Percentiles rank a stretch among this genome's conserved stretches.
Conservation (phyloP, 1,140 invertebrate species). For the Philopotamus ludificatus region DNA sequence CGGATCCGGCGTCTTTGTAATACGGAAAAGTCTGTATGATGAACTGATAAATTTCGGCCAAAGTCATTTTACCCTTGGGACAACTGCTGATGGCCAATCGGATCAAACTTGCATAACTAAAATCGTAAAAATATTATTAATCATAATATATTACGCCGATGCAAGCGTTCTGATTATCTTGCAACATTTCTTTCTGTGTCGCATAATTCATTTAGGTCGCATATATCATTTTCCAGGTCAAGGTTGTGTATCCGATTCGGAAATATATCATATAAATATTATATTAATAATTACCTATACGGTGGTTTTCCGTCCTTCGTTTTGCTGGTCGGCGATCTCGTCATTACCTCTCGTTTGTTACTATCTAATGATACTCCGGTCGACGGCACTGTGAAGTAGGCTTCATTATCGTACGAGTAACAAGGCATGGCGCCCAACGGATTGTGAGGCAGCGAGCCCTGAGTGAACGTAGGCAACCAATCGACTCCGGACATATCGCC, state of each 20-base stretch:
- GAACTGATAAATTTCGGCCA: slow-evolving; percentile 75
- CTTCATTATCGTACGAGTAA: slow-evolving; percentile 11
- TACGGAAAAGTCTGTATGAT: slow-evolving; percentile 74
- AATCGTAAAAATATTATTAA: slow-evolving; percentile 27
- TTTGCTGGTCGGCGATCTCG: slow-evolving; percentile 5
- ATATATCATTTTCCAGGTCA: background rate
- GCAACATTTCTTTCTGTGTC: background rate
- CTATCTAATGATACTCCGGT: background rate
- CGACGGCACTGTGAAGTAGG: slow-evolving; percentile 10
- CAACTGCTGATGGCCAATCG: slow-evolving; percentile 71
- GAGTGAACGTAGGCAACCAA: slow-evolving; percentile 27
- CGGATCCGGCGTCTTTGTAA: slow-evolving; percentile 68
- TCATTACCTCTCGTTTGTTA: background rate
- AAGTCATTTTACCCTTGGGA: slow-evolving; percentile 69
- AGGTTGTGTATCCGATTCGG: background rate
- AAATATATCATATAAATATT: background rate
- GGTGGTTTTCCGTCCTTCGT: slow-evolving; percentile 37
- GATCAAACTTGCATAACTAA: slow-evolving; percentile 72
- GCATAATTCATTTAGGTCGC: background rate
- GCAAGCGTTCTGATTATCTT: background rate
- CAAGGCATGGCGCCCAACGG: slow-evolving; percentile 22
- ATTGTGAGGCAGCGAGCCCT: slow-evolving; percentile 16
- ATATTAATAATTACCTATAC: slow-evolving; percentile 32
- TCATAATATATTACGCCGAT: background rate
- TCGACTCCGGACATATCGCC: slow-evolving; percentile 30